phyloP scores from a whole-genome alignment of 1,140 invertebrate species.

The Lithobius niger region DNA sequence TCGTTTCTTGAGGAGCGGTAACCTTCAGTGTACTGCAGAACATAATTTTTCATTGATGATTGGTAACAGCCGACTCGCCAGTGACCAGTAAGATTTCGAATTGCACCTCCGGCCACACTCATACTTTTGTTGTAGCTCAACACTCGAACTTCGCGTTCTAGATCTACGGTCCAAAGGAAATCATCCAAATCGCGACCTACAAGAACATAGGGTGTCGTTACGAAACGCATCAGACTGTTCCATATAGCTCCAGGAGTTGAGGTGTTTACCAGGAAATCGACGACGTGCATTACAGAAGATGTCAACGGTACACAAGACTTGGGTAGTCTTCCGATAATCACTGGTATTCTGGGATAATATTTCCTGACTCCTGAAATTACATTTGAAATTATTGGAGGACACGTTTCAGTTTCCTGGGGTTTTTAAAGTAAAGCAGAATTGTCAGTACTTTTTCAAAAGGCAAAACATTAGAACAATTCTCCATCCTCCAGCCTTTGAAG shows the following conservation, averaged over 20 bases:
- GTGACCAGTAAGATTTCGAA: constrained; percentile 21
- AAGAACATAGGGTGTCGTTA: constrained; percentile 24
- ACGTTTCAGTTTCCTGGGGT: no score
- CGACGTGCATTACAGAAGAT: no score
- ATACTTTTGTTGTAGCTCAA: constrained; percentile 17
- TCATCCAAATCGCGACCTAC: constrained; percentile 20
- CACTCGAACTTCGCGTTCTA: constrained; percentile 24
- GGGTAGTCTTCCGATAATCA: no score
- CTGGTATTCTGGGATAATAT: no score
- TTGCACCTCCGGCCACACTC: constrained; percentile 20
- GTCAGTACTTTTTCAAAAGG: no score
- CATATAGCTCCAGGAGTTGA: constrained; percentile 18
- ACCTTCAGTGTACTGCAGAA: constrained; percentile 20
- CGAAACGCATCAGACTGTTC: constrained; percentile 17
- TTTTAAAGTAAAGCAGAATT: no score
- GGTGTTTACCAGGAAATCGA: no score
- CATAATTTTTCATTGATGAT: constrained; percentile 20
- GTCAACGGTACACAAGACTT: no score
- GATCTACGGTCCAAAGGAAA: constrained; percentile 12
- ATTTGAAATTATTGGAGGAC: no score
- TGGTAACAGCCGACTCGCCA: constrained; percentile 28
- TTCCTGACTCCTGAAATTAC: no score
- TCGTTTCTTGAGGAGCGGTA: constrained; percentile 24
- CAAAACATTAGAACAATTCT: no score
- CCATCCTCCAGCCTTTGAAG: no score